Evolutionary conservation across 2,888 invertebrate species (phyloP), one percentile per base, ranked within the genome.

Genomic region (Polyommatus icarus): DNA sequence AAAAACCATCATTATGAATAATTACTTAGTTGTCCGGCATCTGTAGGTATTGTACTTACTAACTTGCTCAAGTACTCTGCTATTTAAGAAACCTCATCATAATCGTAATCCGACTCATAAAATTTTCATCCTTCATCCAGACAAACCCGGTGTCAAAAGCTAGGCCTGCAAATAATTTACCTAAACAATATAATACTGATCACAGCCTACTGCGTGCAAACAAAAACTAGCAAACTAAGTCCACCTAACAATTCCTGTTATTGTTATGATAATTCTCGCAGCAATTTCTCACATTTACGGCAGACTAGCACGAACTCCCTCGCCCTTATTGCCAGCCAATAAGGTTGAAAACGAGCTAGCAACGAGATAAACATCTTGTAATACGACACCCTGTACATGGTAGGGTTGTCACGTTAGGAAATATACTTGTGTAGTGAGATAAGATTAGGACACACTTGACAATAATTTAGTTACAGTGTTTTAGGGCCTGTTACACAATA

Each of bases 341-440:
- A 67, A 67, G 67, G 29, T 67, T 18, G 5, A 67, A 67, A 67
- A 67, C 24, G 61, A 61, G 8, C 61, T 5, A 32, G 29, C 67
- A 67, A 1, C 29, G 67, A 76, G 76, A 76, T 76, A 76, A 76
- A 67, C 61, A 76, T 76, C 76, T 40, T 36, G 67, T 76, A 76
- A 76, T 4, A 50, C 67, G 24, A 76, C 36, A 54, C 32, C 40
- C 32, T 24, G 73, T 29, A 67, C 67, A 67, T 67, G 29, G 67
- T 67, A 67, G 67, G 67, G 67, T 32, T 67, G 67, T 29, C 67
- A 67, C n/a, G 71, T 73, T 50, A 50, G 24, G 73, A 54, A 67
- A 61, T 61, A 61, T 24, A 61, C 4, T 10, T 1, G 6, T 67
- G 15, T 67, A 67, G 29, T 15, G 29, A 67, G 67, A 67, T 67